Percentiles rank a stretch among this genome's conserved stretches.
Evolutionary conservation across 1,140 invertebrate species (phyloP).

Genomic region (Drosophila busckii): DNA sequence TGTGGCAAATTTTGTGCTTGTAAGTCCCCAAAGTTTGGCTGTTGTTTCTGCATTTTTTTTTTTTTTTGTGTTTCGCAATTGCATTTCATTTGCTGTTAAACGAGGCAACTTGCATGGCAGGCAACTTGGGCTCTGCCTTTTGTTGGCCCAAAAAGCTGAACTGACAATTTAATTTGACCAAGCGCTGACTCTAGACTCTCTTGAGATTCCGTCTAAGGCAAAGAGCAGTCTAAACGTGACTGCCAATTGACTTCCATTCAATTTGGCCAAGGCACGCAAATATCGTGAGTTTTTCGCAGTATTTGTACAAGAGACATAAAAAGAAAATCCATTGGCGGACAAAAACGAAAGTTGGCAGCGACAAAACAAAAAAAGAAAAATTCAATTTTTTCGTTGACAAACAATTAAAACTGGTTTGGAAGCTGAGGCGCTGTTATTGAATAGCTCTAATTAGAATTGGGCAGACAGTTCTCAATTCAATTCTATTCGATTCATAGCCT

Average conservation of each 20-base stretch:
- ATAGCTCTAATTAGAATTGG: slow-evolving; percentile 73
- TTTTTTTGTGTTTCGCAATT: slow-evolving; percentile 38
- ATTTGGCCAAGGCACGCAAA: slow-evolving; percentile 68
- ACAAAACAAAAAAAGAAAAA: slow-evolving; percentile 20
- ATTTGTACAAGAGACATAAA: slow-evolving; percentile 10
- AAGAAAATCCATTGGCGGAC: slow-evolving; percentile 3
- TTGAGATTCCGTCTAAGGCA: slow-evolving; percentile 1
- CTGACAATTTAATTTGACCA: slow-evolving; percentile 73
- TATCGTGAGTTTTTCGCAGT: slow-evolving; percentile 54
- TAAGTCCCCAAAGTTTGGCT: too few relatives aligned
- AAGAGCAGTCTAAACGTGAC: slow-evolving; percentile 57
- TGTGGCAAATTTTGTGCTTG: too few relatives aligned
- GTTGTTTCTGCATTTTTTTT: slow-evolving; percentile 1
- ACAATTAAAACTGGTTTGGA: slow-evolving; percentile 36
- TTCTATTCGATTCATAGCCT: slow-evolving; percentile 31
- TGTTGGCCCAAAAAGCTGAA: slow-evolving; percentile 3
- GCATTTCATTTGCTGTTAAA: slow-evolving; percentile 55
- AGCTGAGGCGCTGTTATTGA: slow-evolving; percentile 31
- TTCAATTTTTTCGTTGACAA: slow-evolving; percentile 40
- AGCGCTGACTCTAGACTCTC: slow-evolving; percentile 16
- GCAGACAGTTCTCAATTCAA: too few relatives aligned
- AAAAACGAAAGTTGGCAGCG: slow-evolving; percentile 61
- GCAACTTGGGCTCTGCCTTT: background rate
- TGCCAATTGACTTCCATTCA: slow-evolving; percentile 75
- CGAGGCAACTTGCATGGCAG: slow-evolving; percentile 50